phyloP scores from a whole-genome alignment of 1,140 invertebrate species.

The Hycleus cichorii region DNA sequence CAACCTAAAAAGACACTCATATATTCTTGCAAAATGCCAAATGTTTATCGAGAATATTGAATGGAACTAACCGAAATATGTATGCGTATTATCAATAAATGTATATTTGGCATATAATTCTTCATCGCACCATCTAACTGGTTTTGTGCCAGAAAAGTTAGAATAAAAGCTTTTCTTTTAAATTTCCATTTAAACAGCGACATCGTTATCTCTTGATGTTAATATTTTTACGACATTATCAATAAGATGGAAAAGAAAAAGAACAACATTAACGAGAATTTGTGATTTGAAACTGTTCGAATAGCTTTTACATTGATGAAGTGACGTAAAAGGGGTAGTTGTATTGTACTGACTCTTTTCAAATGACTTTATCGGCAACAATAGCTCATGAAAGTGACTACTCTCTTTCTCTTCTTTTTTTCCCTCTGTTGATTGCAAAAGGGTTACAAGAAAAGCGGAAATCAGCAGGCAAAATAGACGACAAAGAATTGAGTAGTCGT shows the following conservation, averaged over 20 bases:
- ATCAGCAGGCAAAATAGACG: slow-evolving; percentile 22
- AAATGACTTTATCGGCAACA: slow-evolving; percentile 18
- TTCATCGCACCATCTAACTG: too few relatives aligned
- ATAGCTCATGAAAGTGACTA: slow-evolving; percentile 4
- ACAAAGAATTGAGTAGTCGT: slow-evolving; percentile 13
- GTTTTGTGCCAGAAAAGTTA: too few relatives aligned
- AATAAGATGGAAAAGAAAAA: too few relatives aligned
- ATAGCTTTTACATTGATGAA: too few relatives aligned
- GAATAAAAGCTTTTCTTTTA: neutral
- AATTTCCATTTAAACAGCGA: too few relatives aligned
- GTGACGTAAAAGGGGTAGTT: too few relatives aligned
- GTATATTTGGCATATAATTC: too few relatives aligned
- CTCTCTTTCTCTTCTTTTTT: neutral
- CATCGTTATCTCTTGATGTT: too few relatives aligned
- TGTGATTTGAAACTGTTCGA: too few relatives aligned
- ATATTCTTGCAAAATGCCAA: slow-evolving; percentile 25
- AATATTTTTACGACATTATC: too few relatives aligned
- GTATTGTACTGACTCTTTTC: too few relatives aligned
- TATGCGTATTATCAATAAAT: neutral
- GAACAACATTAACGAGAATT: too few relatives aligned
- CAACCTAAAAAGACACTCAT: slow-evolving; percentile 32
- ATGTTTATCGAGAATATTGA: slow-evolving; percentile 30
- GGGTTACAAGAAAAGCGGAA: slow-evolving; percentile 29
- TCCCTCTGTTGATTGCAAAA: slow-evolving; percentile 4
- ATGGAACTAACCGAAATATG: slow-evolving; percentile 25